Base-by-base conservation (phyloP, 2,113 vertebrate genomes). In the Tretioscincus oriximinensis region DNA sequence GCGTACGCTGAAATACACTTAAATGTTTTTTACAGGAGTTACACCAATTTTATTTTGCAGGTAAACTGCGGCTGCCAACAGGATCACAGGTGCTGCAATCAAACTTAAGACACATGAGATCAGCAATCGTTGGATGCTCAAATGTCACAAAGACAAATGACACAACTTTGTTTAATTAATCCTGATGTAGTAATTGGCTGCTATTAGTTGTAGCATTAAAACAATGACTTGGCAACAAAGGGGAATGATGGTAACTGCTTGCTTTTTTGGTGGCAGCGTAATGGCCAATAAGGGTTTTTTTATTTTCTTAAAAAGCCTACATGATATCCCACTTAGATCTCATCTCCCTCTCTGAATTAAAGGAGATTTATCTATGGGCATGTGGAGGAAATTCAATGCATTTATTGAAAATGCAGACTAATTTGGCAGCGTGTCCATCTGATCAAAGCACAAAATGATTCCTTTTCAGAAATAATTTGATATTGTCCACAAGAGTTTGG, bases 291-390 rank as follows among this genome's bases (percentile, higher is more conserved):
- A 9, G 70, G n/a, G n/a, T 71, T 35, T 58, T 8, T 51, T 78
- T 68, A 11, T n/a, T 18, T 18, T 58, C 14, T 18, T 12, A 58
- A 58, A 54, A 18, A 41, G 35, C 35, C 14, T 58, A 18, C 54
- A 28, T 72, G 10, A 41, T 66, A 26, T 2, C 24, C 29, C 41
- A 73, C 35, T 66, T 24, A 66, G 67, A 73, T n/a, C 28, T 35
- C 35, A 31, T 24, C 10, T 58, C 12, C 21, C 71, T 4, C 4
- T 4, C 29, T 29, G 60, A 54, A 58, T 66, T 35, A 0, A 0
- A 14, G 14, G 47, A n/a, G 51, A 21, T 81, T 8, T 24, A 29
- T 10, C 60, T 60, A 66, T 61, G 14, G 63, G 31, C 29, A 45
- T 22, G 47, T 67, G 24, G 18, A 47, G 28, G 71, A 58, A 10